Evolutionary conservation across 2,113 vertebrate genomes (phyloP).

Genomic region (Chitala chitala): DNA sequence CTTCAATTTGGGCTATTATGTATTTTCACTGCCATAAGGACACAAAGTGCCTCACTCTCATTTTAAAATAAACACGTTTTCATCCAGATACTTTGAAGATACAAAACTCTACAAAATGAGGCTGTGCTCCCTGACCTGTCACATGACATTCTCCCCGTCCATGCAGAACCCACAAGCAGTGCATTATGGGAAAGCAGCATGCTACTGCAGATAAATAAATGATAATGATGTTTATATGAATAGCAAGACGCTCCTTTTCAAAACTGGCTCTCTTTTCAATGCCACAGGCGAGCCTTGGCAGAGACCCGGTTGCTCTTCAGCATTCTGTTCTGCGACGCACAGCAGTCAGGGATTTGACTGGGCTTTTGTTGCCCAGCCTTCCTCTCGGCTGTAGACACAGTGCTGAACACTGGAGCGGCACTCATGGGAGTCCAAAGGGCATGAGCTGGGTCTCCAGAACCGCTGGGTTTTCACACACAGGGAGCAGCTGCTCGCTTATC

Average conservation of each 20-base stretch:
- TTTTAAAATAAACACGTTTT: conserved; percentile 1
- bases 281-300: background rate
- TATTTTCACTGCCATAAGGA: background rate
- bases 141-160: background rate
- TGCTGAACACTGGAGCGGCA: background rate
- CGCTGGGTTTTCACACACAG: background rate
- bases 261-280: background rate
- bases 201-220: background rate
- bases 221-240: background rate
- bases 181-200: background rate
- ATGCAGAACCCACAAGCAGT: background rate
- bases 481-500: background rate
- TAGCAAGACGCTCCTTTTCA: background rate
- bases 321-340: background rate
- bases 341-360: background rate
- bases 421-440: background rate
- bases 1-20: too few species aligned
- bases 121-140: background rate
- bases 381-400: background rate
- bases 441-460: background rate
- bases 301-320: background rate
- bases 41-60: background rate
- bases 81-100: background rate
- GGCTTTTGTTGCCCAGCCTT: background rate
- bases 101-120: background rate